Base-by-base conservation (phyloP, 2,888 invertebrate genomes). In the Drosophila niveifrons region DNA sequence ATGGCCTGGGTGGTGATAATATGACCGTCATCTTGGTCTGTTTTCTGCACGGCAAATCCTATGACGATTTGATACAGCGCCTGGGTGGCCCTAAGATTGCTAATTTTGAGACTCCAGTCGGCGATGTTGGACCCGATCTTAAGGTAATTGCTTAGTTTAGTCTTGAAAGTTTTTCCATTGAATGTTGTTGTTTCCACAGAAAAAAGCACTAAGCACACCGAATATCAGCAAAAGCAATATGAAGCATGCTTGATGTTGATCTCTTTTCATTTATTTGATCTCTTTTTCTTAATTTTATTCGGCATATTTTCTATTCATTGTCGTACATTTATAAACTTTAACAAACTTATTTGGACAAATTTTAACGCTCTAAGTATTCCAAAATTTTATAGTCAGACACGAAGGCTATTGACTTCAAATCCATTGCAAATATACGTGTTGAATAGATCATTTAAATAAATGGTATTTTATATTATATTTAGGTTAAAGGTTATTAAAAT, bases 1-100 rank as follows among this genome's bases (percentile, higher is more conserved):
- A 97, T 46, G 99, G 98, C 1, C 94, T 98, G 36, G 99, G 99
- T 75, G 98, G 99, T 93, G 99, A 99, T 93, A 99, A 99, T 93
- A 99, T 99, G 99, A 99, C 99, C 13, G 98, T 98, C 2, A 95
- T 98, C 39, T 93, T 99, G 36, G 95, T 98, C 62, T 97, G 97
- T 90, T 95, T 98, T 52, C 85, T 93, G 48, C 92, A 93, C 66
- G 90, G 92, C 71, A 91, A 91, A 69, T 72, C 91, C 46, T 93
- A 91, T 57, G 89, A 91, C 39, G 88, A 92, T 23, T 81, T 93
- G 44, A 82, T 91, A 39, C 78, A 86, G 2, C 90, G 90, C 29
- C 90, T 91, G 66, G 89, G 78, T 1, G 81, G 66, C 13, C 9
- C 31, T 0, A 66, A 65, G 9, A n/a, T n/a, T 0, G 2, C 36